phyloP scores from a whole-genome alignment of 2,113 vertebrate species.

The Thymallus thymallus region DNA sequence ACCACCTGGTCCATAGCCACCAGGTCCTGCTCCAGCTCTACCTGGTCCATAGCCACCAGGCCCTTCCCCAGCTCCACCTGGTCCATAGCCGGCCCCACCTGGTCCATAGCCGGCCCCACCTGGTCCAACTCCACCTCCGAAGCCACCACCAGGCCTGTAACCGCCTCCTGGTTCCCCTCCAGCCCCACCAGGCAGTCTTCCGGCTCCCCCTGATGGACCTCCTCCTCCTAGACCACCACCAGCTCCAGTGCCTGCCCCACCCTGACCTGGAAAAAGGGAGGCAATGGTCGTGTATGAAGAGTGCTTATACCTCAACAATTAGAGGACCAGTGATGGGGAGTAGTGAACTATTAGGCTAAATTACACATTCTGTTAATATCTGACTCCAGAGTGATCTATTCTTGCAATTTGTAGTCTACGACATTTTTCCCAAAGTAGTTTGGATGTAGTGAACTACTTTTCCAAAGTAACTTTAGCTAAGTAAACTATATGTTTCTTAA shows the following conservation, averaged over 20 bases:
- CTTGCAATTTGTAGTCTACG: too few species aligned
- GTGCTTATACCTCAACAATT: too few species aligned
- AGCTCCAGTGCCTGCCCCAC: conserved; percentile 31
- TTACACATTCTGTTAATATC: too few species aligned
- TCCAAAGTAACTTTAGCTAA: too few species aligned
- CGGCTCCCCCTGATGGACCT: conserved; percentile 32
- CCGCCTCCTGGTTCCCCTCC: conserved; percentile 28
- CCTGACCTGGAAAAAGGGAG: conserved; percentile 38
- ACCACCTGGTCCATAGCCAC: conserved; percentile 39
- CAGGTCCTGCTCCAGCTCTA: conserved; percentile 35
- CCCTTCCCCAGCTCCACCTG: conserved; percentile 28
- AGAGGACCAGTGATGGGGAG: too few species aligned
- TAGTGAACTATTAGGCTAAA: too few species aligned
- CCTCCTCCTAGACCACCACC: conserved; percentile 39
- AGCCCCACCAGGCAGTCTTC: conserved; percentile 16
- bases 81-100: conserved; percentile 11
- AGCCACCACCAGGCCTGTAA: neutral
- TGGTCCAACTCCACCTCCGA: neutral
- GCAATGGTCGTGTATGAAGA: neutral
- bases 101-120: conserved; percentile 31
- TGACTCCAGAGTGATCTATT: too few species aligned
- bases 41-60: conserved; percentile 39
- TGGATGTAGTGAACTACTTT: too few species aligned
- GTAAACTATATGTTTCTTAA: too few species aligned
- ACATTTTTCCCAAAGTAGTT: too few species aligned